These are phyloP conservation scores for Drosophila lacteicornis DNA, from an alignment of 1,140 invertebrate genomes.

Conservation along the genomic window DNA sequence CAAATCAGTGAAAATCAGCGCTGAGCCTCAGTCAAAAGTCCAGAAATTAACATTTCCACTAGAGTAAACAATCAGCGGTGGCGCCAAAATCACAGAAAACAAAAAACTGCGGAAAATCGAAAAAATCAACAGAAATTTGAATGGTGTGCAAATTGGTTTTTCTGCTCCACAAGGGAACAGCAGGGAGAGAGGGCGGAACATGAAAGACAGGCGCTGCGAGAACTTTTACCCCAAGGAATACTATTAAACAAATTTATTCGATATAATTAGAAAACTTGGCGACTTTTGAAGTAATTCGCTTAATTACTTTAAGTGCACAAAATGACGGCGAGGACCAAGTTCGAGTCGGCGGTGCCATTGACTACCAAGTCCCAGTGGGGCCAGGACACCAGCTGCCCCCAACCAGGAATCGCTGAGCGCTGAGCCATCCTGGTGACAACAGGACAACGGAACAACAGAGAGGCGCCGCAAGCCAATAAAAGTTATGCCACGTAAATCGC, in stretches of 20 bases:
- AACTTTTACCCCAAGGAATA: slow-evolving; percentile 58
- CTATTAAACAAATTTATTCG: slow-evolving; percentile 84
- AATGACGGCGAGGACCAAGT: slow-evolving; percentile 50
- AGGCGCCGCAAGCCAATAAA: slow-evolving; percentile 77
- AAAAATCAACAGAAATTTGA: slow-evolving; percentile 38
- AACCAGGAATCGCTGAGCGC: neutral
- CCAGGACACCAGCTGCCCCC: slow-evolving; percentile 10
- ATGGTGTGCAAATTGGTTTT: slow-evolving; percentile 74
- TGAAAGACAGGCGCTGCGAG: slow-evolving; percentile 32
- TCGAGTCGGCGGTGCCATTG: slow-evolving; percentile 44
- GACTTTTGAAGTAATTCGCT: slow-evolving; percentile 83
- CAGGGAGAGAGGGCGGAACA: neutral
- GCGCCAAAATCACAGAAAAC: slow-evolving; percentile 64
- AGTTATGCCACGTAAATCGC: slow-evolving; percentile 65
- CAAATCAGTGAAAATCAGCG: slow-evolving; percentile 63
- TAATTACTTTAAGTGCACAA: slow-evolving; percentile 82
- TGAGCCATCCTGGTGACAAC: slow-evolving; percentile 67
- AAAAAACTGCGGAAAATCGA: slow-evolving; percentile 38
- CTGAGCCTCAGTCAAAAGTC: slow-evolving; percentile 71
- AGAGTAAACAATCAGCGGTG: slow-evolving; percentile 72
- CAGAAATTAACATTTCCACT: slow-evolving; percentile 80
- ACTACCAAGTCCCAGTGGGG: slow-evolving; percentile 11
- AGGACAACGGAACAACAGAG: slow-evolving; percentile 35
- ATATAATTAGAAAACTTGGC: slow-evolving; percentile 84
- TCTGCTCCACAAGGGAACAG: slow-evolving; percentile 7